phyloP scores from a whole-genome alignment of 2,888 invertebrate species.

The Lepidochrysops patricia region DNA sequence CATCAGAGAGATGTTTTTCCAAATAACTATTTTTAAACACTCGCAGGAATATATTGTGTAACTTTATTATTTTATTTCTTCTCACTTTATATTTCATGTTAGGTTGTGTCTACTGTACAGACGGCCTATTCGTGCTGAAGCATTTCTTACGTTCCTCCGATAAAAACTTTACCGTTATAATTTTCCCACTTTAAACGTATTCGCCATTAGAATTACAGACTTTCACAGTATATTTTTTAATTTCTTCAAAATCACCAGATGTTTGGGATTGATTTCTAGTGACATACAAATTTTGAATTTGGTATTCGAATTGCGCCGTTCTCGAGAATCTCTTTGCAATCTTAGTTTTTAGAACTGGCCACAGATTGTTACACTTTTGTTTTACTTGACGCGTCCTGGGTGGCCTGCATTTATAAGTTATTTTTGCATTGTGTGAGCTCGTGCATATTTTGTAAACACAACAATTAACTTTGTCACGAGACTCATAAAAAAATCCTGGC shows the following conservation, averaged over 20 bases:
- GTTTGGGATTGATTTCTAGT: slow-evolving; percentile 2
- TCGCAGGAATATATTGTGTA: too few species aligned
- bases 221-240: slow-evolving; percentile 1
- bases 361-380: slow-evolving; percentile 4
- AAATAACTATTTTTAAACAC: too few species aligned
- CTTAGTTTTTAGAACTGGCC: slow-evolving; percentile 2
- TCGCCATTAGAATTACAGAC: not conserved
- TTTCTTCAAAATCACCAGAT: slow-evolving; percentile 1
- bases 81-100: too few species aligned
- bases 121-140: too few species aligned
- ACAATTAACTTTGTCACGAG: too few species aligned
- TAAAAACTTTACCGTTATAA: not conserved
- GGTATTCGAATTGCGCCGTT: slow-evolving; percentile 10
- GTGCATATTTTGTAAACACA: too few species aligned
- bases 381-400: not conserved
- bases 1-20: too few species aligned
- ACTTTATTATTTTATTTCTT: too few species aligned
- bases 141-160: too few species aligned
- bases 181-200: not conserved
- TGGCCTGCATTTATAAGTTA: not conserved
- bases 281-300: slow-evolving; percentile 5
- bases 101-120: too few species aligned
- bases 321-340: slow-evolving; percentile 5
- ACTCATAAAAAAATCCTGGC: not conserved
- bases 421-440: too few species aligned